Base-by-base conservation (phyloP, 1,140 invertebrate species). In the Drosophila grimshawi region DNA sequence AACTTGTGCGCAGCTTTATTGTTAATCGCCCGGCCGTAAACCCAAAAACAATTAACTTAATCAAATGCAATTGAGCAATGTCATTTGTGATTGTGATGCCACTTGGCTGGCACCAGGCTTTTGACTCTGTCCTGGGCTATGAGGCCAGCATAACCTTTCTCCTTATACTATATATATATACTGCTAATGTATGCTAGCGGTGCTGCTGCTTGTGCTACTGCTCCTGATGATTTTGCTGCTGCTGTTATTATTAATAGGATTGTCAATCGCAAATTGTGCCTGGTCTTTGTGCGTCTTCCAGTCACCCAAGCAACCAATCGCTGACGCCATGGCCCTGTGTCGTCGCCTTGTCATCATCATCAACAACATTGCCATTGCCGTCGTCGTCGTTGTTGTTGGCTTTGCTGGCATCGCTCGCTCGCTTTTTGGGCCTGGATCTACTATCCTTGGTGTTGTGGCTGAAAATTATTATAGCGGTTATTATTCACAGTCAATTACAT, bases 401-500 rank as follows among this genome's bases (percentile, higher is more conserved):
- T 55, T 55, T 65, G 56, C 35, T 53, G 57, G 46, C 61, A 49
- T 49, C 49, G 29, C 32, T 56, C 45, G 63, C 61, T 68, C 48
- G 78, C 33, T 59, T 72, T 76, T 74, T 61, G 81, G 64, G 49
- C 65, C 66, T 66, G 63, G 63, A 61, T 52, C 62, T 75, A 74
- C 63, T 69, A 48, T 43, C 41, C 65, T 56, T 62, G 51, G 76
- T 63, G 68, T 79, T 76, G 76, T 77, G 80, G 85, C 83, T 89
- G 85, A 89, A 89, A 89, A 89, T 89, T 89, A 89, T 90, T 89
- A 89, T 89, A 89, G 85, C 85, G 85, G 85, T 89, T 89, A 89
- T 89, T 89, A 89, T 89, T 89, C 85, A 89, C 85, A 89, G 85
- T 89, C 85, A 89, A 89, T 89, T 89, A 89, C 85, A 90, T 89